These are phyloP conservation scores for Anolis sagrei DNA, from an alignment of 2,113 vertebrate species.

Conservation along the genomic window DNA sequence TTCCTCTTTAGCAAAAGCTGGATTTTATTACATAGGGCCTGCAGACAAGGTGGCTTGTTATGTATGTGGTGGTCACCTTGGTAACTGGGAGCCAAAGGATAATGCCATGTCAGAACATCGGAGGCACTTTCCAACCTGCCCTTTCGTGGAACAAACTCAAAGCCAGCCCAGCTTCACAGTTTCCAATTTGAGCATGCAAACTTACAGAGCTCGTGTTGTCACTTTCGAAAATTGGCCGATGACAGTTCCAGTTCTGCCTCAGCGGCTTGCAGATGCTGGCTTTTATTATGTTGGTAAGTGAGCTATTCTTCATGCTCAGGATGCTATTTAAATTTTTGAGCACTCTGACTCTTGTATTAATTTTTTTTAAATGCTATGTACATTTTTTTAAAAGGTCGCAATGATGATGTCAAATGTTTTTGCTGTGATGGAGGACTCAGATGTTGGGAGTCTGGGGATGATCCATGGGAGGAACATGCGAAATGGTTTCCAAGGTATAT, in stretches of 20 bases:
- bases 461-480: constrained; percentile 97
- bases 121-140: constrained; percentile 92
- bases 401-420: constrained; percentile 97
- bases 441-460: constrained; percentile 97
- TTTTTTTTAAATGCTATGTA: constrained; percentile 4
- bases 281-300: constrained; percentile 96
- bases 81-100: constrained; percentile 98
- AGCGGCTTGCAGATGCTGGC: constrained; percentile 92
- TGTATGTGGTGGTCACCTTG: constrained; percentile 90
- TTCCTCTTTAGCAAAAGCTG: constrained; percentile 90
- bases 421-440: constrained; percentile 96
- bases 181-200: constrained; percentile 93
- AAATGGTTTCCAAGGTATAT: constrained; percentile 97
- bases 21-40: constrained; percentile 92
- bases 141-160: constrained; percentile 82
- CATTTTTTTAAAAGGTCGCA: constrained; percentile 80
- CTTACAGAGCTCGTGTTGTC: constrained; percentile 85
- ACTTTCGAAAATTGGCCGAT: constrained; percentile 93
- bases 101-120: constrained; percentile 91
- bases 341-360: background rate
- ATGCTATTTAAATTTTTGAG: background rate
- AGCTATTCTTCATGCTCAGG: background rate
- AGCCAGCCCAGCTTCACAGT: constrained; percentile 80
- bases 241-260: constrained; percentile 90
- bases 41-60: constrained; percentile 94